phyloP scores from a whole-genome alignment of 2,888 invertebrate genomes.

The Sphaerophoria rueppellii region DNA sequence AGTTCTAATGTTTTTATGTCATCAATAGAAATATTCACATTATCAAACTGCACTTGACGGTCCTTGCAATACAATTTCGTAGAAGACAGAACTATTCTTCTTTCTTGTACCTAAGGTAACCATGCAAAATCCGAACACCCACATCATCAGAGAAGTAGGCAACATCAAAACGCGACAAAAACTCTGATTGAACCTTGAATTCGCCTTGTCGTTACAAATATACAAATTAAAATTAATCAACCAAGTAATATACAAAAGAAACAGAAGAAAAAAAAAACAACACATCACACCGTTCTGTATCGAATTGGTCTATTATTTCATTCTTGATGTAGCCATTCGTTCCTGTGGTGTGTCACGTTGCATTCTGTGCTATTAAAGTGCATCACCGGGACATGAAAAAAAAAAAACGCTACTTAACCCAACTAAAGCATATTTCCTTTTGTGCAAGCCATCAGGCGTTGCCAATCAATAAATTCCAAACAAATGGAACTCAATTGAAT shows the following conservation, averaged over 20 bases:
- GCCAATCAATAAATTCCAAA: constrained; percentile 50
- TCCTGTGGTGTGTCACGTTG: constrained; percentile 38
- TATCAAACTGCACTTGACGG: no score
- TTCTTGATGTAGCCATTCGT: constrained; percentile 27
- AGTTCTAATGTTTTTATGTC: no score
- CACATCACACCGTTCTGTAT: constrained; percentile 30
- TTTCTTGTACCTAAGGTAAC: no score
- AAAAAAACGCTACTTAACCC: constrained; percentile 13
- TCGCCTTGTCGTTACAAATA: background rate
- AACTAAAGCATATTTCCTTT: constrained; percentile 51
- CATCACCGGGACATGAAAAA: constrained; percentile 21
- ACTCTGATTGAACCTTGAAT: constrained; percentile 37
- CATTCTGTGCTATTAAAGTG: constrained; percentile 41
- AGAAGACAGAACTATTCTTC: no score
- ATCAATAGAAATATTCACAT: no score
- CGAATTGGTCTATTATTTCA: constrained; percentile 46
- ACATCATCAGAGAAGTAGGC: no score
- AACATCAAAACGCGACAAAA: constrained; percentile 6
- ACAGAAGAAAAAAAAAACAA: constrained; percentile 6
- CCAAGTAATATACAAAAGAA: background rate
- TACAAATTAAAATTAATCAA: constrained; percentile 24
- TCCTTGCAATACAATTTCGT: no score
- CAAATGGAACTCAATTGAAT: constrained; percentile 62
- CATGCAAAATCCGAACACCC: no score
- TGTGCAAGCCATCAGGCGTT: constrained; percentile 20